These are phyloP conservation scores for Otus sunia DNA, from an alignment of 2,113 vertebrate genomes.

Conservation along the genomic window DNA sequence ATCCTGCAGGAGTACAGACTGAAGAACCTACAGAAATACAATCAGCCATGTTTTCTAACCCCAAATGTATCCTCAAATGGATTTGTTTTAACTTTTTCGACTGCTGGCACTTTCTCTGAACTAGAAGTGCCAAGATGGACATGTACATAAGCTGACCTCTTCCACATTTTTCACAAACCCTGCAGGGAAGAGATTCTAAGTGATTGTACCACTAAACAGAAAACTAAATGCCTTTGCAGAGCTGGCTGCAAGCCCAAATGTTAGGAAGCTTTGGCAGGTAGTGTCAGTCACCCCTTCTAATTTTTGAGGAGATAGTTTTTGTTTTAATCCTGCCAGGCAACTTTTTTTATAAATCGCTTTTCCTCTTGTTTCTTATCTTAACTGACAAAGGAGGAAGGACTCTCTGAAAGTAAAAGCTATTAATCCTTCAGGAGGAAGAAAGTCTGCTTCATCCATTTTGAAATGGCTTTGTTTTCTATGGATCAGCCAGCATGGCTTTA, in stretches of 20 bases:
- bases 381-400: neutral
- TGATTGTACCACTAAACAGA: neutral
- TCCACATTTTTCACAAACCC: neutral
- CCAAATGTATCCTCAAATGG: neutral
- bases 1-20: neutral
- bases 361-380: neutral
- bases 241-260: neutral
- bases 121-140: neutral
- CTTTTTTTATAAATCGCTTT: neutral
- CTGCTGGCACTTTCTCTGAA: neutral
- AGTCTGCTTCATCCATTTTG: neutral
- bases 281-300: neutral
- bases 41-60: neutral
- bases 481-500: neutral
- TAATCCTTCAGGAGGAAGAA: neutral
- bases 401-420: neutral
- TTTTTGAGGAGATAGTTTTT: neutral
- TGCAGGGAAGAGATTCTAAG: neutral
- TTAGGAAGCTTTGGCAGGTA: neutral
- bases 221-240: neutral
- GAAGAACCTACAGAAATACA: neutral
- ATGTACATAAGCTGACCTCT: neutral
- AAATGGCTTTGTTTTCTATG: neutral
- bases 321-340: neutral
- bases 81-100: neutral